Conservation (phyloP, 1,140 invertebrate genomes). For the Linepithema humile region DNA sequence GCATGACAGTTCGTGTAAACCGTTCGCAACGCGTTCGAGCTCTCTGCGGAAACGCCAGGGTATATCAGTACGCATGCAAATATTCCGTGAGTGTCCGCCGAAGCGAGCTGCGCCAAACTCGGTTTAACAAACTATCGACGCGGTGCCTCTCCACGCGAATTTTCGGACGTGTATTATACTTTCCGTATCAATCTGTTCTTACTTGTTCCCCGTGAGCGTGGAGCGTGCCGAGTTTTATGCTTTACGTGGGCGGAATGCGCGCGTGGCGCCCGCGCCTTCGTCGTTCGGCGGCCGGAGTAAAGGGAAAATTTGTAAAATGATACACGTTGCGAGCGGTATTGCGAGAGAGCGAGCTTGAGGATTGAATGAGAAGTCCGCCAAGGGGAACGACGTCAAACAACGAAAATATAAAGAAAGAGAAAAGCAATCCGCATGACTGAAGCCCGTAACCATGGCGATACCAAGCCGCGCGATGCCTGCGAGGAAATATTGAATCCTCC, state of each 20-base stretch:
- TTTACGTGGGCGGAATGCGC: conserved; percentile 34
- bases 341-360: conserved; percentile 42
- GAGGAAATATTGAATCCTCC: conserved; percentile 65
- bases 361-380: conserved; percentile 60
- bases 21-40: neutral
- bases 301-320: conserved; percentile 61
- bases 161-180: conserved; percentile 49
- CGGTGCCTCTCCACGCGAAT: neutral
- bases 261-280: neutral
- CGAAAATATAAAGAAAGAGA: conserved; percentile 57
- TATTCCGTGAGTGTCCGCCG: conserved; percentile 8
- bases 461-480: conserved; percentile 45
- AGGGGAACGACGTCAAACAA: conserved; percentile 60
- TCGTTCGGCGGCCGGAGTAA: neutral
- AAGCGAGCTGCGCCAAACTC: neutral
- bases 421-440: conserved; percentile 67
- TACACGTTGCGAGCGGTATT: conserved; percentile 51
- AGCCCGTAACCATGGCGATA: conserved; percentile 67
- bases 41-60: neutral
- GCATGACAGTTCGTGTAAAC: neutral
- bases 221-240: conserved; percentile 34
- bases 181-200: conserved; percentile 57
- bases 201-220: conserved; percentile 9
- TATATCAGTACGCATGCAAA: neutral
- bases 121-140: conserved; percentile 23